phyloP scores from a whole-genome alignment of 2,797 vertebrate genomes.

The Uromys caudimaculatus region DNA sequence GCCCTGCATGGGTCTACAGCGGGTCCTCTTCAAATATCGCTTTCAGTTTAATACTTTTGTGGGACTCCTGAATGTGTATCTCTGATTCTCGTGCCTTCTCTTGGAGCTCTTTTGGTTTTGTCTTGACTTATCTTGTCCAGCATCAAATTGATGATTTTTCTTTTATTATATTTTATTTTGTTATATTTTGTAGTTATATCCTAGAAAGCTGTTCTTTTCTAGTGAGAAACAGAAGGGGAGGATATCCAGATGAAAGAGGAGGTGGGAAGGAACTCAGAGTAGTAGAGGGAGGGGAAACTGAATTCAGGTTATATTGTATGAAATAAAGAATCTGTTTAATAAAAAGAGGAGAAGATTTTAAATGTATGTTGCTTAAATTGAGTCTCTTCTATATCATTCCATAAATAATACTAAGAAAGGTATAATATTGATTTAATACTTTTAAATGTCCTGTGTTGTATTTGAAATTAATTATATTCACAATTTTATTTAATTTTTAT shows the following conservation, averaged over 20 bases:
- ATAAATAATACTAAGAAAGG: constrained; percentile 30
- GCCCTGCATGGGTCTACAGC: background rate
- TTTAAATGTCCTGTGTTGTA: background rate
- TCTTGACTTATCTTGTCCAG: background rate
- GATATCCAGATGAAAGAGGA: accelerated
- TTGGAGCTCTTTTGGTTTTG: background rate
- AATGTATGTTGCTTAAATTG: background rate
- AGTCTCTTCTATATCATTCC: background rate
- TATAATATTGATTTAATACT: constrained; percentile 21
- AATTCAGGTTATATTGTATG: background rate
- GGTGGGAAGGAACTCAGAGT: background rate
- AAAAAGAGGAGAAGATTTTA: background rate
- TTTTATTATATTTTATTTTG: background rate
- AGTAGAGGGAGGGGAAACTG: background rate
- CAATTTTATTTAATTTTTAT: constrained; percentile 29
- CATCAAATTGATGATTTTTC: background rate
- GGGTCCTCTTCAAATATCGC: too few species aligned
- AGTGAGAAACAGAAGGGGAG: background rate
- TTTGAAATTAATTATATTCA: background rate
- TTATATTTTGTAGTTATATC: background rate
- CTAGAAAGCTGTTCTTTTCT: background rate
- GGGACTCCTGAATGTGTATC: too few species aligned
- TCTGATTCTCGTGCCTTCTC: background rate
- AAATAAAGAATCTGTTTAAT: background rate
- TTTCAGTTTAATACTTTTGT: background rate